Base-by-base conservation (phyloP, 1,140 invertebrate species). In the Dinothrombium tinctorium region DNA sequence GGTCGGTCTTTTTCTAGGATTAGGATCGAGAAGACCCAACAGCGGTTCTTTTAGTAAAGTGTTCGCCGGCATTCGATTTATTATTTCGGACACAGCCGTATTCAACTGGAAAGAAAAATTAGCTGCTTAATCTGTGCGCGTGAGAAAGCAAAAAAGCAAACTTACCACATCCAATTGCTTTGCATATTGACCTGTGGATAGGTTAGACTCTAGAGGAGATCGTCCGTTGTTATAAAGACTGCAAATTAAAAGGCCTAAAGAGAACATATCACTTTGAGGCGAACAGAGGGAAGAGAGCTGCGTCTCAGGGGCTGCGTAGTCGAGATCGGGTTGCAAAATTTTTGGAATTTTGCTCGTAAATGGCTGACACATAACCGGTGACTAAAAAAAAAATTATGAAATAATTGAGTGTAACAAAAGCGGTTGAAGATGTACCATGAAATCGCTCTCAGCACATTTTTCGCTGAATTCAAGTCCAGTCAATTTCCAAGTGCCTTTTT, bases 401-500 rank as follows among this genome's bases (percentile, higher is more conserved):
- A n/a, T n/a, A n/a, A n/a, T n/a, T n/a, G n/a, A n/a, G n/a, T n/a
- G n/a, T n/a, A n/a, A n/a, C n/a, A n/a, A n/a, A n/a, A n/a, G n/a
- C n/a, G n/a, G n/a, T n/a, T n/a, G n/a, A n/a, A n/a, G n/a, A 46
- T 40, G 38, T 43, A 55, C 53, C 54, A 56, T 46, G 17, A 47
- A 28, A 31, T 55, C 53, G 1, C 40, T 41, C 32, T 48, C 47
- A 36, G 45, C 48, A 26, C 50, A 55, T 43, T 50, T 53, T 36
- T 63, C 59, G 4, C 74, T 71, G 62, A 95, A 96, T 54, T 95
- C 89, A 31, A 96, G 69, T 3, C 89, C 86, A 11, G 76, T 76
- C 19, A 96, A 66, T 58, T 95, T 96, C 90, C 90, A 96, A 8
- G 80, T 86, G 23, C 86, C 84, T 33, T 73, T 72, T 53, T 79